Conservation (phyloP, 2,113 vertebrate species). For the Equus quagga region DNA sequence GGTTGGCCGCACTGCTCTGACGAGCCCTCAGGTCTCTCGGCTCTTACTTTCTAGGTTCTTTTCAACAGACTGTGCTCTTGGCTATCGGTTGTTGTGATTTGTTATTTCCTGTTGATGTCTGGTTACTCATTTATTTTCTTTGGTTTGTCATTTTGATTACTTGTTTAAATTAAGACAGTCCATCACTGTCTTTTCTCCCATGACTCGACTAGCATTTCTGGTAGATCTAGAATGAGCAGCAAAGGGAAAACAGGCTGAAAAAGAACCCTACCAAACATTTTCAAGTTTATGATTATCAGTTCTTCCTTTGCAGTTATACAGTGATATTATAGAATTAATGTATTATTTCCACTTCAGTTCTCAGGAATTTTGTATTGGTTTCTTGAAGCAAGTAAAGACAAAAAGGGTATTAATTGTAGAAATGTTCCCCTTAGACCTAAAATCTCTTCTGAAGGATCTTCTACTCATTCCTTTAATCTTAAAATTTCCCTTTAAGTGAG, state of each 20-base stretch:
- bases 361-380: constrained; percentile 14
- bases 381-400: neutral
- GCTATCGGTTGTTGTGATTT: neutral
- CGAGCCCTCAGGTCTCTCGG: neutral
- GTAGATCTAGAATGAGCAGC: neutral
- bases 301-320: neutral
- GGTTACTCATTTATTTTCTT: neutral
- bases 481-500: constrained; percentile 37
- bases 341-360: neutral
- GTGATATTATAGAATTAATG: neutral
- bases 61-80: neutral
- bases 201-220: neutral
- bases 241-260: neutral
- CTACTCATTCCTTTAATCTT: constrained; percentile 25
- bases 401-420: neutral
- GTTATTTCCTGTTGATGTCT: neutral
- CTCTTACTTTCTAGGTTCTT: neutral
- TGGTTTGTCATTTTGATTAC: neutral
- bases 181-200: neutral
- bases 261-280: neutral
- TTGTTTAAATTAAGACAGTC: neutral
- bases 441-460: constrained; percentile 42
- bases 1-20: neutral
- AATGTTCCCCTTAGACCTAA: constrained; percentile 38
- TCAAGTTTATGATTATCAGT: neutral